Conservation (phyloP, 2,888 invertebrate genomes). For the Protophormia terraenovae region DNA sequence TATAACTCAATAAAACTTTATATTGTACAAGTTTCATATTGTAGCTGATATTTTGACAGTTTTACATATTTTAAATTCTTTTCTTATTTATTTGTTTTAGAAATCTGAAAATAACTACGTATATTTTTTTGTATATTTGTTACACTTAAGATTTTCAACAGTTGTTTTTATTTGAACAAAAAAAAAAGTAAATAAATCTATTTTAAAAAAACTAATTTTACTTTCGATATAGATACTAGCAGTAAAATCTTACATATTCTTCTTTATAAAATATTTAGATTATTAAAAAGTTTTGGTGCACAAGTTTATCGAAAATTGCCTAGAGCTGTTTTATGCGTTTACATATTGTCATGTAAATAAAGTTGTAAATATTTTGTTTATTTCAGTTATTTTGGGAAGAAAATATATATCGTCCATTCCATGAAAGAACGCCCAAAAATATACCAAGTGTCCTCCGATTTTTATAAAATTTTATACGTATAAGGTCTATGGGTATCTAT, state of each 20-base stretch:
- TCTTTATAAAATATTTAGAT: not conserved
- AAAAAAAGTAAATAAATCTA: not conserved
- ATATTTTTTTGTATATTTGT: too few species aligned
- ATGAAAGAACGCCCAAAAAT: too few species aligned
- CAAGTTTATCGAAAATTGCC: constrained; percentile 10
- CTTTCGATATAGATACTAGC: not conserved
- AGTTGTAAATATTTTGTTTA: constrained; percentile 1
- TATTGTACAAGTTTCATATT: not conserved
- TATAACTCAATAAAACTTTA: not conserved
- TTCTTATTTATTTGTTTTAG: not conserved
- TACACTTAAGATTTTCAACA: not conserved
- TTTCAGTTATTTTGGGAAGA: not conserved
- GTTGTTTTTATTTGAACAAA: not conserved
- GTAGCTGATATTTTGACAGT: not conserved
- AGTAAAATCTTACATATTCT: not conserved
- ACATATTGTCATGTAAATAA: constrained; percentile 29
- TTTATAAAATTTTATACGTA: too few species aligned
- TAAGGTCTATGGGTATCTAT: too few species aligned
- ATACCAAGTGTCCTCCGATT: too few species aligned
- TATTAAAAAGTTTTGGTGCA: not conserved
- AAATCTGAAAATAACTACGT: not conserved
- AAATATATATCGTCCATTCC: too few species aligned
- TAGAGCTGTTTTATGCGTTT: constrained; percentile 19
- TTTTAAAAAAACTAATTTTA: not conserved
- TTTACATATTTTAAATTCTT: not conserved